Conservation (phyloP, 2,113 vertebrate species). For the Cranoglanis bouderius region DNA sequence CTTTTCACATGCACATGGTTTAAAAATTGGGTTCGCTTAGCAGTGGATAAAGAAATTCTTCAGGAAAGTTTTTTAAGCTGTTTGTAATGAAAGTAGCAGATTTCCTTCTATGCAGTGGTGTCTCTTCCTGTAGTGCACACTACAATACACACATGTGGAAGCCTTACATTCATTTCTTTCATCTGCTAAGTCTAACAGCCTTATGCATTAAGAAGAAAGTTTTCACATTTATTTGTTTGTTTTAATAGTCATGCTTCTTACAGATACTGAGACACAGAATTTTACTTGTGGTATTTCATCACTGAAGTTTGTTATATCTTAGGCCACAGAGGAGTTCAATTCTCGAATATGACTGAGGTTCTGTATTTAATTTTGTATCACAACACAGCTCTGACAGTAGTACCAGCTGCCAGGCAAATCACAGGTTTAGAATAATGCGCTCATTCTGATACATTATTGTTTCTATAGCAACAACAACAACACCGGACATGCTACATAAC, state of each 20-base stretch:
- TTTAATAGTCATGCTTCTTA: not conserved
- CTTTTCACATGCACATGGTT: not conserved
- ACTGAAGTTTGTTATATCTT: not conserved
- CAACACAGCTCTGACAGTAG: not conserved
- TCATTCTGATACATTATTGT: not conserved
- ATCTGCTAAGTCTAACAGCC: not conserved
- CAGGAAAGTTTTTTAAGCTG: not conserved
- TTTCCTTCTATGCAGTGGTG: not conserved
- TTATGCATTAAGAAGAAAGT: not conserved
- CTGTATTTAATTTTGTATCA: not conserved
- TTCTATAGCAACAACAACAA: not conserved
- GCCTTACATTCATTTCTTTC: not conserved
- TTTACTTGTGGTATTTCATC: not conserved
- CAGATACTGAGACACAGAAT: not conserved
- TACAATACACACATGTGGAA: not conserved
- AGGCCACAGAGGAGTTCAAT: not conserved
- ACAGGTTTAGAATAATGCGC: not conserved
- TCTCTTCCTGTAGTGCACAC: not conserved
- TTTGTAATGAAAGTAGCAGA: not conserved
- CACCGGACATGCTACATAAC: not conserved
- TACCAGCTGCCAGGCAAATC: not conserved
- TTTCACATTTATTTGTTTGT: not conserved
- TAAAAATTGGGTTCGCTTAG: constrained; percentile 22
- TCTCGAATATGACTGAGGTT: not conserved
- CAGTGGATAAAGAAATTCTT: not conserved